phyloP scores from a whole-genome alignment of 2,797 vertebrate species.

The Craterocephalus amniculus region DNA sequence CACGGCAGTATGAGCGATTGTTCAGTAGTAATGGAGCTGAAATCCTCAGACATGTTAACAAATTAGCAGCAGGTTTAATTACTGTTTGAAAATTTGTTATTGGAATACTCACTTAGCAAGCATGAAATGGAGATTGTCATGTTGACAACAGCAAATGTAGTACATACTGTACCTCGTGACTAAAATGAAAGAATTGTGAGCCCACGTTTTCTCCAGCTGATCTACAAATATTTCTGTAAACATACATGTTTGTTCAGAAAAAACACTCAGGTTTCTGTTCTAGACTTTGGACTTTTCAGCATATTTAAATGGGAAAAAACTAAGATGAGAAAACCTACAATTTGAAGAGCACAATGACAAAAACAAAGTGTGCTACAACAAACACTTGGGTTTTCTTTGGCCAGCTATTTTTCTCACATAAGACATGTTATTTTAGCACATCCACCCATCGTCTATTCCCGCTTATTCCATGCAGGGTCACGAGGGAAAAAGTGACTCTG shows the following conservation, averaged over 20 bases:
- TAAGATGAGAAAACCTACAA: not conserved
- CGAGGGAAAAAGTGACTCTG: too few relatives aligned
- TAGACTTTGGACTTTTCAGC: not conserved
- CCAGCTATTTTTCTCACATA: not conserved
- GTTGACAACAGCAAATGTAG: not conserved
- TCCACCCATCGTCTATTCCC: not conserved
- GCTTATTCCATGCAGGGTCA: too few relatives aligned
- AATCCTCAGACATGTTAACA: not conserved
- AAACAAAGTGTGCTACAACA: not conserved
- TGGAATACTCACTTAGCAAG: not conserved
- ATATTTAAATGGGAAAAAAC: not conserved
- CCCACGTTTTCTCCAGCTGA: not conserved
- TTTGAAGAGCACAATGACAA: not conserved
- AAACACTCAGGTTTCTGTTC: not conserved
- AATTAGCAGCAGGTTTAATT: not conserved
- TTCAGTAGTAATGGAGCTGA: not conserved
- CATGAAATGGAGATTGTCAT: not conserved
- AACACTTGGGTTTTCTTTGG: too few relatives aligned
- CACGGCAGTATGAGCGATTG: not conserved
- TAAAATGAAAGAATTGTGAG: not conserved
- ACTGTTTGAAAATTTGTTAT: not conserved
- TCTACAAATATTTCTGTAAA: not conserved
- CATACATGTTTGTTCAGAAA: not conserved
- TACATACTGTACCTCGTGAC: not conserved
- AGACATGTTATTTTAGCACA: not conserved